Evolutionary conservation across 2,113 vertebrate species (phyloP).

Genomic region (Pseudopodoces humilis): DNA sequence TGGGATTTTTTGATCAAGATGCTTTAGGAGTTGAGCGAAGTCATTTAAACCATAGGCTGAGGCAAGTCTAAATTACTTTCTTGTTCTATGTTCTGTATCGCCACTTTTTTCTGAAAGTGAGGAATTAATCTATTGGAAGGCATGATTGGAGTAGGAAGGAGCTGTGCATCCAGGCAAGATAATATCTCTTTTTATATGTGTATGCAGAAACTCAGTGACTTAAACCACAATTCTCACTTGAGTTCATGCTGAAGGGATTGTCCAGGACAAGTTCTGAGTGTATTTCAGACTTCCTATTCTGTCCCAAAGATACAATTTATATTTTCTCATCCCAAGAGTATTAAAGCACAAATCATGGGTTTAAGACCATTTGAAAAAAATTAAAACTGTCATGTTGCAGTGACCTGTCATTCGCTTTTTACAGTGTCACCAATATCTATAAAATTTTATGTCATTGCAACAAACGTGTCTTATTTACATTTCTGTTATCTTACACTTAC

Average conservation of each 20-base stretch:
- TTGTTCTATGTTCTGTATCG: not conserved
- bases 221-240: not conserved
- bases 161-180: not conserved
- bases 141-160: not conserved
- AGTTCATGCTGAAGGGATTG: rapidly evolving
- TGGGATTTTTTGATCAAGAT: not conserved
- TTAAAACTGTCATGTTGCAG: not conserved
- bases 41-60: not conserved
- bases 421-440: not conserved
- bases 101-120: not conserved
- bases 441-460: not conserved
- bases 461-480: not conserved
- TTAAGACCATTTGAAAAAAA: not conserved
- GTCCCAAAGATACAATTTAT: not conserved
- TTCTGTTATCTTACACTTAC: no score
- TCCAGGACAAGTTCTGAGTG: not conserved
- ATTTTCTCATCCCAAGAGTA: not conserved
- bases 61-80: not conserved
- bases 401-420: not conserved
- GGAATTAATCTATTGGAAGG: not conserved
- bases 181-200: not conserved
- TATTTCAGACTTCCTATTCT: not conserved
- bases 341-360: not conserved
- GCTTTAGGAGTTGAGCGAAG: not conserved
- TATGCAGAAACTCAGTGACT: not conserved